These are phyloP conservation scores for Drosophila eugracilis DNA, from an alignment of 1,140 invertebrate genomes.

Conservation along the genomic window DNA sequence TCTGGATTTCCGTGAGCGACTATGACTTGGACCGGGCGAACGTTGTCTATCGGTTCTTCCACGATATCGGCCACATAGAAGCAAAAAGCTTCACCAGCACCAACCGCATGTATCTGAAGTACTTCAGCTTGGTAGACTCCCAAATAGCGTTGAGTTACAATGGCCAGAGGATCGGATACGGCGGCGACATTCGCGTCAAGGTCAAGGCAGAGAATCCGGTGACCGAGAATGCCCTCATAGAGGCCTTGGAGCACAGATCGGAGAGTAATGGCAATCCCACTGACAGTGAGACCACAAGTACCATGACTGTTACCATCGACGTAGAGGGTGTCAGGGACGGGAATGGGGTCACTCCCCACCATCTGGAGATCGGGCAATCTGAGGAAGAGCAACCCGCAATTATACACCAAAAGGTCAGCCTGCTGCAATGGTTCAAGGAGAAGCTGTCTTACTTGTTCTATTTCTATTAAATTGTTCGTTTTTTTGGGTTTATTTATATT, in stretches of 20 bases:
- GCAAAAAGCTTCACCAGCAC: constrained; percentile 21
- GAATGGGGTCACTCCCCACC: not conserved
- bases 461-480: constrained; percentile 34
- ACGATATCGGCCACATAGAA: constrained; percentile 47
- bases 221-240: not conserved
- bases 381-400: not conserved
- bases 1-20: constrained; percentile 58
- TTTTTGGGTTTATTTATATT: too few relatives aligned
- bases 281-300: not conserved
- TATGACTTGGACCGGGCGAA: constrained; percentile 10
- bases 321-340: not conserved
- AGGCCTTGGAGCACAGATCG: not conserved
- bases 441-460: constrained; percentile 59
- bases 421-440: constrained; percentile 52
- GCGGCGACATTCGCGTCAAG: constrained; percentile 48
- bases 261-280: not conserved
- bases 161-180: constrained; percentile 57
- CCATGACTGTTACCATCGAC: not conserved
- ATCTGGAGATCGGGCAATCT: not conserved
- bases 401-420: constrained; percentile 2
- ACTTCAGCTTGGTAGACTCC: constrained; percentile 32
- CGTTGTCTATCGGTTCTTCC: constrained; percentile 55
- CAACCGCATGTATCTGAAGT: constrained; percentile 59
- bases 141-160: constrained; percentile 58
- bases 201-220: constrained; percentile 35